These are phyloP conservation scores for Toxotes jaculatrix DNA, from an alignment of 2,113 vertebrate genomes.

Conservation along the genomic window DNA sequence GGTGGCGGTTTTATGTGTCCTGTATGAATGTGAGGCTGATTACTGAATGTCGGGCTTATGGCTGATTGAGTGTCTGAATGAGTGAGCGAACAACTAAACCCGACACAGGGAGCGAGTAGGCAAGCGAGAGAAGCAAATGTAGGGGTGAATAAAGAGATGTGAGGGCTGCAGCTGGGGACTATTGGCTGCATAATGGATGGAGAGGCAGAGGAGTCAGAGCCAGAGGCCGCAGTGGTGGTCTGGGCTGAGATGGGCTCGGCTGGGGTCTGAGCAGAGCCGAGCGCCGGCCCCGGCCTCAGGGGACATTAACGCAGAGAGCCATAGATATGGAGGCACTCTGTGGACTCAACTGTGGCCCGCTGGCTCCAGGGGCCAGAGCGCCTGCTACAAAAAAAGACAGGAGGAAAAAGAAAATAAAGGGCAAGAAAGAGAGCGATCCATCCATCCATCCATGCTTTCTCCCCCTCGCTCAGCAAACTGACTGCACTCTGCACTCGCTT, in stretches of 20 bases:
- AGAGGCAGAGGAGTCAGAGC: conserved; percentile 46
- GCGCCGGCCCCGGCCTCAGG: conserved; percentile 67
- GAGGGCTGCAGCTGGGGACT: conserved; percentile 64
- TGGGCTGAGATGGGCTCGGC: conserved; percentile 47
- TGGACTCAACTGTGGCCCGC: conserved; percentile 65
- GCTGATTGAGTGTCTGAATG: conserved; percentile 60
- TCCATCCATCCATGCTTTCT: conserved; percentile 46
- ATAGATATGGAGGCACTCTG: conserved; percentile 71
- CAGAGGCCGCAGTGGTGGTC: conserved; percentile 55
- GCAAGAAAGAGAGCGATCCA: conserved; percentile 44
- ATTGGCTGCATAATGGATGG: conserved; percentile 76
- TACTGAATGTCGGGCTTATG: conserved; percentile 39
- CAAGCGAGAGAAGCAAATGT: conserved; percentile 42
- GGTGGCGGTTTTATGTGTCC: conserved; percentile 68
- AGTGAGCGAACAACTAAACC: conserved; percentile 52
- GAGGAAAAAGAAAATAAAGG: conserved; percentile 47
- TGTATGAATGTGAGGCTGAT: conserved; percentile 50
- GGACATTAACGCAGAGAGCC: conserved; percentile 81
- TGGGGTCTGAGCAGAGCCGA: conserved; percentile 47
- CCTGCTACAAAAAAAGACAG: conserved; percentile 46
- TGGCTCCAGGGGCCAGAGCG: conserved; percentile 63
- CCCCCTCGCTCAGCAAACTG: conserved; percentile 16
- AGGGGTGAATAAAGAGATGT: conserved; percentile 52
- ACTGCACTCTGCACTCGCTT: conserved; percentile 43
- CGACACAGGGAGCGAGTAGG: conserved; percentile 32